Base-by-base conservation (phyloP, 2,113 vertebrate species). In the Cheirogaleus medius region DNA sequence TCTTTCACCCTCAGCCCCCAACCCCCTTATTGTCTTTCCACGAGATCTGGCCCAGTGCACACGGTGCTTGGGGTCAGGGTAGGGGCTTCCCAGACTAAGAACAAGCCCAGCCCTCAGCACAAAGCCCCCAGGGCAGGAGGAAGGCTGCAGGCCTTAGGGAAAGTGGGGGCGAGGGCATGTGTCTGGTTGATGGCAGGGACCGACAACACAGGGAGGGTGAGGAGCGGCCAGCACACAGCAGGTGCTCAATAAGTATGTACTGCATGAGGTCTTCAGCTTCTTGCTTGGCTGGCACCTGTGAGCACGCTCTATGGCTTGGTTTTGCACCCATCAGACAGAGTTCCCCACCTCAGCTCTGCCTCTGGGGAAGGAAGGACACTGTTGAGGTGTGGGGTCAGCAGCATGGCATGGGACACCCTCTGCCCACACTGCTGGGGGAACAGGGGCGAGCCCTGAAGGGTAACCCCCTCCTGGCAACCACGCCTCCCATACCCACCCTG, bases 121-220 rank as follows among this genome's bases (percentile, higher is more conserved):
- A 23, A 42, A 84, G 98, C 98, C 87, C 96, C 11, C 15, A 98
- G 98, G 98, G 98, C 97, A 92, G 97, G 97, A 98, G 96, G 98
- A 95, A 97, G 97, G 97, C 98, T 98, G 98, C 97, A 97, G 98
- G 98, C 97, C 96, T 96, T 37, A 93, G 98, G 68, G 69, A 96
- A 90, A 90, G 42, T 7, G 44, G 21, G 93, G 97, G 96, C 96
- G 95, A 97, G 97, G 97, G 97, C 96, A 77, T 90, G 2, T 5
- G 14, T 29, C 13, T 8, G 11, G 47, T 0, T 8, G 20, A 14
- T 1, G 21, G 60, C 74, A 64, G 47, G 63, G 27, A 10, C 64
- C 37, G 27, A 34, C 17, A 87, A 97, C 60, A 97, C 98, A 96
- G 74, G 93, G 74, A 14, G 32, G 63, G 39, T 10, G 42, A 25